Evolutionary conservation across 2,888 invertebrate genomes (phyloP).

Genomic region (Drosophila differens): DNA sequence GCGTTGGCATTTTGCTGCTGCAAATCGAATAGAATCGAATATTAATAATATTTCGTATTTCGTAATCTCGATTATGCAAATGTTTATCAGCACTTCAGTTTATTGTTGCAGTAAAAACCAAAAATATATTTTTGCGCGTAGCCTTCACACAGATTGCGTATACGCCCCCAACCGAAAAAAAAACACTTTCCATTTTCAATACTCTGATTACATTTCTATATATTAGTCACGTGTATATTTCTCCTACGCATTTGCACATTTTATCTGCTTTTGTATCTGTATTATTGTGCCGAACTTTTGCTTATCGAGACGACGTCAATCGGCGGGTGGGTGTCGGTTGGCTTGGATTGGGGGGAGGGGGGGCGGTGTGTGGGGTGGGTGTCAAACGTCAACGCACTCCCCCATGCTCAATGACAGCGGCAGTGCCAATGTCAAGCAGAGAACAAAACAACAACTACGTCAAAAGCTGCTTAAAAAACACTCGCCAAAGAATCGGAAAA

Average conservation of each 20-base stretch:
- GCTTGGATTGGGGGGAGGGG: conserved; percentile 19
- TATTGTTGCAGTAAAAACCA: background rate
- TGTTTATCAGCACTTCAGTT: conserved; percentile 32
- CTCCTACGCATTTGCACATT: conserved; percentile 19
- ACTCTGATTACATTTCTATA: conserved; percentile 10
- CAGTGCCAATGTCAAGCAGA: conserved; percentile 59
- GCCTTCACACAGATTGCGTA: conserved; percentile 63
- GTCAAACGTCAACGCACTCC: conserved; percentile 65
- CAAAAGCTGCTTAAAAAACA: conserved; percentile 54
- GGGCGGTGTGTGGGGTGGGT: conserved; percentile 38
- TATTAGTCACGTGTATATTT: conserved; percentile 64
- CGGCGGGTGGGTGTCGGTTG: conserved; percentile 17
- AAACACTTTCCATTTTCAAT: conserved; percentile 53
- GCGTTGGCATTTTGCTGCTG: conserved; percentile 65
- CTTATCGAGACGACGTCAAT: conserved; percentile 72
- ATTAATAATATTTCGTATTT: conserved; percentile 20
- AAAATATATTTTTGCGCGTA: conserved; percentile 14
- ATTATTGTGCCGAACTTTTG: conserved; percentile 50
- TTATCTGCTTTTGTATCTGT: conserved; percentile 28
- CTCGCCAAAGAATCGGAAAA: conserved; percentile 36
- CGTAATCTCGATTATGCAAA: conserved; percentile 26
- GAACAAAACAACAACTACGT: conserved; percentile 50
- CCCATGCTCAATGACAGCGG: conserved; percentile 24
- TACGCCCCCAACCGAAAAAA: conserved; percentile 50
- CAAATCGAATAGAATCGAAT: conserved; percentile 1